Conservation (phyloP, 2,888 invertebrate genomes). For the Microctonus aethiopoides region DNA sequence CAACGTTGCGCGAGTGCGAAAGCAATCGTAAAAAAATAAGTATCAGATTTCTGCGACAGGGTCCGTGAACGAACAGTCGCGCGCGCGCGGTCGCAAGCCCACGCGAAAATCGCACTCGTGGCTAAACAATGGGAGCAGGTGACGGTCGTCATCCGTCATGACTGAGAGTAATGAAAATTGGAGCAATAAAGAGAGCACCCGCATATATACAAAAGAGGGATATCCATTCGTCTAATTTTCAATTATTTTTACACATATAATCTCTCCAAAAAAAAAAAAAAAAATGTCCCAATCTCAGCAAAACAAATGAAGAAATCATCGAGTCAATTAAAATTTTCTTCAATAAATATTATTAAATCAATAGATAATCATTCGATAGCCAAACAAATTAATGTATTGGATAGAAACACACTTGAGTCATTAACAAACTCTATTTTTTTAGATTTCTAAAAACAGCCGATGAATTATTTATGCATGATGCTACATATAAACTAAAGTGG, state of each 20-base stretch:
- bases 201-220: slow-evolving; percentile 17
- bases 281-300: too few relatives aligned
- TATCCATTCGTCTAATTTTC: background rate
- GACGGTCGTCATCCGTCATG: slow-evolving; percentile 37
- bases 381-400: slow-evolving; percentile 13
- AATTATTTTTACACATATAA: background rate
- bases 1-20: slow-evolving; percentile 27
- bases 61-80: slow-evolving; percentile 35
- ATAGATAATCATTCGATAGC: background rate
- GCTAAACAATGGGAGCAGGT: slow-evolving; percentile 56
- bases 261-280: too few relatives aligned
- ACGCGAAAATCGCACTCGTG: slow-evolving; percentile 38
- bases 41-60: slow-evolving; percentile 50
- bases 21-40: slow-evolving; percentile 51
- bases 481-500: background rate
- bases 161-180: slow-evolving; percentile 17
- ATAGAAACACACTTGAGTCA: background rate
- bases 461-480: slow-evolving; percentile 14
- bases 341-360: background rate
- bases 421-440: slow-evolving; percentile 20
- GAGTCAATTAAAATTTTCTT: background rate
- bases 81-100: slow-evolving; percentile 24
- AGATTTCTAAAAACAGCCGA: slow-evolving; percentile 8
- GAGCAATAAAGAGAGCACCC: slow-evolving; percentile 20
- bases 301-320: too few relatives aligned